phyloP scores from a whole-genome alignment of 2,797 vertebrate species.

The Serranus cabrilla region DNA sequence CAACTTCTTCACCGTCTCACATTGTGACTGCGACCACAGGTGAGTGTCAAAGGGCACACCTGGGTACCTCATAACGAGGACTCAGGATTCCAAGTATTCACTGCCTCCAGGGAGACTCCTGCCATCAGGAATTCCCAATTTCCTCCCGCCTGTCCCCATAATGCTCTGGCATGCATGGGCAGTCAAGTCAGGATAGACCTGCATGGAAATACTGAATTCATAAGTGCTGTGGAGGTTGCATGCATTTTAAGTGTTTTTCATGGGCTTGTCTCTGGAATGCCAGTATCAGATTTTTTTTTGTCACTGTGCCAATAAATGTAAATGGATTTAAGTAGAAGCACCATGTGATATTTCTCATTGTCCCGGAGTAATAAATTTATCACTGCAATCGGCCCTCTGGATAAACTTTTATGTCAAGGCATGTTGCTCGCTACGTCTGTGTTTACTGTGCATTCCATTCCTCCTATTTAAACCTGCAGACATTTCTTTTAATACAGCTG shows the following conservation, averaged over 20 bases:
- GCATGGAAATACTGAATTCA: neutral
- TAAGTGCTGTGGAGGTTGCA: neutral
- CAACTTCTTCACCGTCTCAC: slow-evolving; percentile 90
- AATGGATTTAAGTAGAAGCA: neutral
- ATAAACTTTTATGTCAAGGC: slow-evolving; percentile 48
- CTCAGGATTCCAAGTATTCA: slow-evolving; percentile 7
- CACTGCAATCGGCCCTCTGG: slow-evolving; percentile 14
- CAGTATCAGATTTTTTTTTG: neutral
- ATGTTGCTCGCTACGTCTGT: slow-evolving; percentile 6
- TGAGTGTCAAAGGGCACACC: slow-evolving; percentile 52
- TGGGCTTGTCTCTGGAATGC: slow-evolving; percentile 15
- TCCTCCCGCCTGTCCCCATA: neutral
- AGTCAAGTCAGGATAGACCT: slow-evolving; percentile 20
- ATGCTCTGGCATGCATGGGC: slow-evolving; percentile 1
- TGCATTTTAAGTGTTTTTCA: neutral
- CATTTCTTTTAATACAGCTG: slow-evolving; percentile 20
- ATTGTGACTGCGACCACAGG: slow-evolving; percentile 92
- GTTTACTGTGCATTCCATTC: slow-evolving; percentile 31
- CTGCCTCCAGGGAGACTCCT: slow-evolving; percentile 27
- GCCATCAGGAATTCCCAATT: slow-evolving; percentile 25
- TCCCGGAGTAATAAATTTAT: slow-evolving; percentile 14
- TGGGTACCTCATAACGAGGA: neutral
- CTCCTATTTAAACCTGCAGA: slow-evolving; percentile 13
- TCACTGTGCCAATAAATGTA: neutral
- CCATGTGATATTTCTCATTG: neutral